A percentile compares a stretch with the other conserved stretches of the same genome.
Conservation (phyloP, 2,888 invertebrate genomes). For the Neria commutata region DNA sequence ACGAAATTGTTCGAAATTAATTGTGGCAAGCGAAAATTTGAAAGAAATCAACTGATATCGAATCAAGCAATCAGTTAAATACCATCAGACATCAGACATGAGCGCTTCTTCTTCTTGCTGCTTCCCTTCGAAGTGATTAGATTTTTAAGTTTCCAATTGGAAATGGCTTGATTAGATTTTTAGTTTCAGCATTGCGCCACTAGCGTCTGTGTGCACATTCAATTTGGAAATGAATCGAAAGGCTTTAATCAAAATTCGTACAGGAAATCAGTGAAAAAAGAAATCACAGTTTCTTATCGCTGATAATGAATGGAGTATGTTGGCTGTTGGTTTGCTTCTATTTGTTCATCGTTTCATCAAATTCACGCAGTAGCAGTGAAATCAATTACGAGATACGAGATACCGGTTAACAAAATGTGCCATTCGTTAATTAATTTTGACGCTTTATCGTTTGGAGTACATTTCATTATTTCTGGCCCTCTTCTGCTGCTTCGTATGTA, state of each 20-base stretch:
- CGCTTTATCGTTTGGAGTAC: constrained; percentile 42
- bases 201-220: constrained; percentile 7
- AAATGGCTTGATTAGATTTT: not conserved
- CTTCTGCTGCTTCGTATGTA: no score
- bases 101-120: no score
- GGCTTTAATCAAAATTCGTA: constrained; percentile 55
- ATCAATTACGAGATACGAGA: constrained; percentile 53
- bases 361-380: constrained; percentile 49
- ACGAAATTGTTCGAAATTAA: constrained; percentile 1
- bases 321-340: constrained; percentile 23
- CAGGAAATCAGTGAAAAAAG: constrained; percentile 56
- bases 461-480: no score
- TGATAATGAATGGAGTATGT: constrained; percentile 12
- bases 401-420: constrained; percentile 40
- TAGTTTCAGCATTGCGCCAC: no score
- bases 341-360: constrained; percentile 32
- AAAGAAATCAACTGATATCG: no score
- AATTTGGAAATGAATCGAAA: constrained; percentile 18
- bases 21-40: not conserved
- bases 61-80: constrained; percentile 3
- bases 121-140: not conserved
- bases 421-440: constrained; percentile 54
- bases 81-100: not conserved
- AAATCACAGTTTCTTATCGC: constrained; percentile 51
- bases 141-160: not conserved